Base-by-base conservation (phyloP, 1,140 invertebrate genomes). In the Araneus ventricosus region DNA sequence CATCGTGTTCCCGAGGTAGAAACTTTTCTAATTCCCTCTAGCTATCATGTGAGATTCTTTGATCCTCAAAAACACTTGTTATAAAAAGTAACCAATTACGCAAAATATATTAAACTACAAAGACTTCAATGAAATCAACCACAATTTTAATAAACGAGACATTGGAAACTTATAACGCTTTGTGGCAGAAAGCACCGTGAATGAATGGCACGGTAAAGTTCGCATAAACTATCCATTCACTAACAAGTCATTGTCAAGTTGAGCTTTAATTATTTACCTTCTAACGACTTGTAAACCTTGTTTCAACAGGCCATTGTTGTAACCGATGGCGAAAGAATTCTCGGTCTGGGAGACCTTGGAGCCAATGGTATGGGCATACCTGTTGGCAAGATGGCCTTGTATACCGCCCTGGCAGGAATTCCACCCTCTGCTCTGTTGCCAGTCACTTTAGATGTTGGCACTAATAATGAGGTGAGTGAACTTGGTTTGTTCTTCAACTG, bases 311-410 rank as follows among this genome's bases (percentile, higher is more conserved):
- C 98, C 4, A 98, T 99, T 95, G 98, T 98, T 67, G 98, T 99
- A 8, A 99, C 99, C 0, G 99, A 99, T 95, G 99, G 99, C 17
- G 99, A 99, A 94, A 96, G 99, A 59, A 99, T 99, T 94, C 96
- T 99, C 93, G 99, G 99, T 95, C 96, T 99, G 39, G 99, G 99
- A 30, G 99, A 99, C 95, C 96, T 99, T 34, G 99, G 99, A 7
- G 98, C 98, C 7, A 98, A 98, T 95, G 99, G 99, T 4, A 99
- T 99, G 98, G 99, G 98, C 84, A 99, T 99, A 94, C 98, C 98
- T 27, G 98, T 99, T 22, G 99, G 99, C 70, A 99, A 99, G 96
- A 96, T 99, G 87, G 97, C 98, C 4, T 95, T 99, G 10, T 99
- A 99, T 95, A 99, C 98, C 0, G 98, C 98, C 0, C 95, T 99